Base-by-base conservation (phyloP, 2,113 vertebrate genomes). In the Megatriorchis doriae region DNA sequence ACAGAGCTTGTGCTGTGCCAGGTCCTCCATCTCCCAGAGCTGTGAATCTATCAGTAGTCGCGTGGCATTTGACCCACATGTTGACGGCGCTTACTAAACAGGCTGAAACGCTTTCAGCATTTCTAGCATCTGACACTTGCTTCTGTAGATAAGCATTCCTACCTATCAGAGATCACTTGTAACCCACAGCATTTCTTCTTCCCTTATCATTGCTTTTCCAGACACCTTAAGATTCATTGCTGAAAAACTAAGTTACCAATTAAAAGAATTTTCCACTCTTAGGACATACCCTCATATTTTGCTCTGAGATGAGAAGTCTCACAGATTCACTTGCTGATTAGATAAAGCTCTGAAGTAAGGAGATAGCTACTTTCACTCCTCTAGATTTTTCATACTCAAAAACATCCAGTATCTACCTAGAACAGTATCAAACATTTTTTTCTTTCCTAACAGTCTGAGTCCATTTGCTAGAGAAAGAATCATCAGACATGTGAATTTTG, bases 331-430 rank as follows among this genome's bases (percentile, higher is more conserved):
- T 2, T 65, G 45, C 50, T 78, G 34, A 72, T 79, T 56, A 78
- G 47, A 45, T 61, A 92, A 59, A 88, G n/a, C 55, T 81, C 58
- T 80, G 42, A 86, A 86, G 23, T 66, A 71, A 91, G n/a, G 16
- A 66, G 47, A 34, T 52, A 31, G 0, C n/a, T 68, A 22, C 53
- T 87, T 81, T 82, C n/a, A 53, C 19, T 81, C 34, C 17, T 84
- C 40, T 72, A 58, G 22, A 52, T 79, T 25, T 53, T 72, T 84
- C 81, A 68, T 19, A 36, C 18, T 83, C 9, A n/a, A 75, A 61
- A 89, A n/a, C 9, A 84, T 32, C 11, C 67, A 47, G 38, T 32
- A 11, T 52, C 91, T 74, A 71, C 8, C 12, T 10, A 85, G 48
- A 85, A 68, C 0, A 0, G 4, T 17, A 68, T 40, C 12, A 74